A percentile compares a stretch with the other conserved stretches of the same genome.
phyloP scores from a whole-genome alignment of 2,888 invertebrate species.

The Cecidostiba fungosa region DNA sequence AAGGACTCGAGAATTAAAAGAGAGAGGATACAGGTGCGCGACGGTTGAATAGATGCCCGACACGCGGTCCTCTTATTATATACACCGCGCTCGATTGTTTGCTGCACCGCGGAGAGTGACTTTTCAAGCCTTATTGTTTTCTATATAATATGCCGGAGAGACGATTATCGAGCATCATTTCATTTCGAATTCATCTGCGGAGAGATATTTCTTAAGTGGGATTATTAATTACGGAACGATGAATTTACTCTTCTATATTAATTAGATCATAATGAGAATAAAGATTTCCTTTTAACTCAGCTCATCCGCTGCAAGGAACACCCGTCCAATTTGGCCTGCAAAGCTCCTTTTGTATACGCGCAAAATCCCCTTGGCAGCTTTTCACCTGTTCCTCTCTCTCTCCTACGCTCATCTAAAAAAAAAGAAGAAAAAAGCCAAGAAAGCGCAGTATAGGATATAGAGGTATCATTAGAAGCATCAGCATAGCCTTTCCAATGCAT shows the following conservation, averaged over 20 bases:
- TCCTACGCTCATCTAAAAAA: background rate
- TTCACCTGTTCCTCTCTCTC: background rate
- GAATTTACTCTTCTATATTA: too few species aligned
- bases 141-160: background rate
- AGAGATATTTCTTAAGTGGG: too few species aligned
- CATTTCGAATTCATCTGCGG: background rate
- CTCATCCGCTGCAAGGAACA: too few species aligned
- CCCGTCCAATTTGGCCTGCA: too few species aligned
- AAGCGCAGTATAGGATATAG: background rate
- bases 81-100: background rate
- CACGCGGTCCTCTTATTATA: background rate
- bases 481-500: constrained; percentile 3
- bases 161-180: background rate
- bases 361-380: background rate
- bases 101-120: background rate
- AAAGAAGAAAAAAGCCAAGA: background rate
- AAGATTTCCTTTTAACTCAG: too few species aligned
- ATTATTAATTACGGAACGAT: too few species aligned
- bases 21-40: constrained; percentile 5
- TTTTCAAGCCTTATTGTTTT: background rate
- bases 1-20: background rate
- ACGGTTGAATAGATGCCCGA: too few species aligned
- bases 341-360: background rate
- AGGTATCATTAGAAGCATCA: constrained; percentile 7
- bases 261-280: background rate